phyloP scores from a whole-genome alignment of 2,797 vertebrate species.

The Aulostomus chinensis region DNA sequence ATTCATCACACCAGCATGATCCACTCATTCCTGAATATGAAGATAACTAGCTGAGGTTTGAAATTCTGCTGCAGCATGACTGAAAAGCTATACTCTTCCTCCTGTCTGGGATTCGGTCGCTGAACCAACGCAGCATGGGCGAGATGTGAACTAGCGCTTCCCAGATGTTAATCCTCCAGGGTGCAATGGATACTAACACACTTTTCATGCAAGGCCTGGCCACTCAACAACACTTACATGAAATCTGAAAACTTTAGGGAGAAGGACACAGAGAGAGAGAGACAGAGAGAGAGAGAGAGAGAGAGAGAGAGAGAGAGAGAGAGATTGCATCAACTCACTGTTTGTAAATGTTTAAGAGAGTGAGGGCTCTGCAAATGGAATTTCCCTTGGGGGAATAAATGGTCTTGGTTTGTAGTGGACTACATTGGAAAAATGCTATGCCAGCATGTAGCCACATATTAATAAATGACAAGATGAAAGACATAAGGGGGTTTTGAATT shows the following conservation, averaged over 20 bases:
- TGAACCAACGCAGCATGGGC: slow-evolving; percentile 13
- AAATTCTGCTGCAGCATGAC: slow-evolving; percentile 3
- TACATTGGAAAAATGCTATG: slow-evolving; percentile 22
- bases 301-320: slow-evolving; percentile 5
- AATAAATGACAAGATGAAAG: background rate
- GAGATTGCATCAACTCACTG: slow-evolving; percentile 35
- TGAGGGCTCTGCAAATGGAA: slow-evolving; percentile 45
- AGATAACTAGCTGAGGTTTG: slow-evolving; percentile 1
- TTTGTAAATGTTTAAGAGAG: slow-evolving; percentile 57
- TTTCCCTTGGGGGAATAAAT: slow-evolving; percentile 45
- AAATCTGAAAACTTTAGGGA: slow-evolving; percentile 42
- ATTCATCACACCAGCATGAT: slow-evolving; percentile 44
- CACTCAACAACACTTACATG: slow-evolving; percentile 28
- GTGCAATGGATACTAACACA: slow-evolving; percentile 44
- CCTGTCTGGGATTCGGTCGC: slow-evolving; percentile 22
- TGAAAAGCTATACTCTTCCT: slow-evolving; percentile 14
- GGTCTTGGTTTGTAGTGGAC: slow-evolving; percentile 39
- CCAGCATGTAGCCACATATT: slow-evolving; percentile 9
- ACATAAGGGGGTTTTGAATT: slow-evolving; percentile 4
- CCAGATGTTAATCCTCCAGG: slow-evolving; percentile 22
- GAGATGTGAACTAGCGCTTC: slow-evolving; percentile 22
- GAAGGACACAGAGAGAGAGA: slow-evolving; percentile 11
- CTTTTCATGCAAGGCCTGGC: slow-evolving; percentile 25
- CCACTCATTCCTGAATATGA: slow-evolving; percentile 8
- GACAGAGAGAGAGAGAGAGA: background rate